Evolutionary conservation across 1,140 invertebrate species (phyloP), one percentile per base, ranked within the genome.

Genomic region (Halesus radiatus): DNA sequence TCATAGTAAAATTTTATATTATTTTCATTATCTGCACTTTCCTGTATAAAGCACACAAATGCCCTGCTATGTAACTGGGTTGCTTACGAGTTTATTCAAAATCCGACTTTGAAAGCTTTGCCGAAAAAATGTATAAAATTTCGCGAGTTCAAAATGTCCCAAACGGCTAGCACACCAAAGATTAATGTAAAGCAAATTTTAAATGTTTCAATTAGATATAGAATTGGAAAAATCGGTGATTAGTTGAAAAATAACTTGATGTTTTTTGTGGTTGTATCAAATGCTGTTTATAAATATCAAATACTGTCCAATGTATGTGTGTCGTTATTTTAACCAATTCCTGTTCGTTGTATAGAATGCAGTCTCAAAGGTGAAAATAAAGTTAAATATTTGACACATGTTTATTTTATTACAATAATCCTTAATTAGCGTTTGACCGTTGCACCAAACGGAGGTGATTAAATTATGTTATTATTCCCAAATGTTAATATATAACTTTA

Each of bases 141-240:
- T 72, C 37, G 52, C 18, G 18, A 62, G 20, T 76, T 18, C 20
- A 74, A 73, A 54, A n/a, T 29, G 68, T 82, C 77, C 60, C 66
- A 83, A 78, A 80, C 81, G 81, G 81, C 81, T 83, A 83, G 81
- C 58, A 74, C 20, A 80, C 81, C 81, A 83, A 83, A 83, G 81
- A 83, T 75, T 83, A 50, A 45, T 26, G 75, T 60, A 37, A 80
- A 56, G 26, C 72, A 68, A 37, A 22, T 80, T 78, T 83, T 80
- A 50, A 50, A 64, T 72, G 53, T 52, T 53, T 13, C 18, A 18
- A 29, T 50, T 52, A 53, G 15, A 22, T 53, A 7, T 72, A 72
- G 68, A 22, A 8, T 72, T 72, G 68, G 66, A 20, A 72, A 37
- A 22, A 66, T 56, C 54, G 16, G 20, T 7, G n/a, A 56, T 18